phyloP scores from a whole-genome alignment of 2,113 vertebrate genomes.

The Aphyosemion australe region DNA sequence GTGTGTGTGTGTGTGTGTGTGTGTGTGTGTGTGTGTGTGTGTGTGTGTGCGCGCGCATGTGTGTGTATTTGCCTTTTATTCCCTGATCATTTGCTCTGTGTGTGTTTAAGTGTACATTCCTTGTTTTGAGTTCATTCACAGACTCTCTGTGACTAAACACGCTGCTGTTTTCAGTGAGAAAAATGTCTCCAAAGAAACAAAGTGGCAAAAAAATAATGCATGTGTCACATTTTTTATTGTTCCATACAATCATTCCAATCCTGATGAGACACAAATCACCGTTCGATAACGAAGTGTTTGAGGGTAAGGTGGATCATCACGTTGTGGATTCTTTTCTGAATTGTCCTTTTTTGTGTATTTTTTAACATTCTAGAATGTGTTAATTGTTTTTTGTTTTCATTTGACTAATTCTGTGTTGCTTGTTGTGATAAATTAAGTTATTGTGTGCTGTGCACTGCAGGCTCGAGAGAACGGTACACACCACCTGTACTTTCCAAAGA shows the following conservation, averaged over 20 bases:
- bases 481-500: slow-evolving; percentile 71
- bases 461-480: slow-evolving; percentile 51
- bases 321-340: slow-evolving; percentile 8
- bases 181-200: slow-evolving; percentile 3
- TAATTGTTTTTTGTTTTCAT: slow-evolving; percentile 34
- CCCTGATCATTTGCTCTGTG: slow-evolving; percentile 10
- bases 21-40: no score
- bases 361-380: slow-evolving; percentile 36
- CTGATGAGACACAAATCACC: slow-evolving; percentile 3
- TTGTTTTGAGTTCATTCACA: slow-evolving; percentile 11
- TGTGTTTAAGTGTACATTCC: slow-evolving; percentile 53
- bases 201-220: slow-evolving; percentile 36
- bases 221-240: slow-evolving; percentile 60
- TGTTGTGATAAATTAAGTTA: slow-evolving; percentile 80
- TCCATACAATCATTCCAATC: slow-evolving; percentile 37
- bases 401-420: slow-evolving; percentile 41
- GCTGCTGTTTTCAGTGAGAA: slow-evolving; percentile 23
- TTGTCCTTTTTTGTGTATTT: slow-evolving; percentile 28
- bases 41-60: no score
- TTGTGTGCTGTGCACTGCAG: slow-evolving; percentile 59
- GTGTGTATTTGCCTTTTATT: slow-evolving; percentile 52
- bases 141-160: slow-evolving; percentile 19
- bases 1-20: no score
- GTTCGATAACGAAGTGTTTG: slow-evolving; percentile 11
- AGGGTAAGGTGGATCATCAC: neutral